Evolutionary conservation across 2,888 invertebrate genomes (phyloP).

Genomic region (Lasioglossum leucozonium): DNA sequence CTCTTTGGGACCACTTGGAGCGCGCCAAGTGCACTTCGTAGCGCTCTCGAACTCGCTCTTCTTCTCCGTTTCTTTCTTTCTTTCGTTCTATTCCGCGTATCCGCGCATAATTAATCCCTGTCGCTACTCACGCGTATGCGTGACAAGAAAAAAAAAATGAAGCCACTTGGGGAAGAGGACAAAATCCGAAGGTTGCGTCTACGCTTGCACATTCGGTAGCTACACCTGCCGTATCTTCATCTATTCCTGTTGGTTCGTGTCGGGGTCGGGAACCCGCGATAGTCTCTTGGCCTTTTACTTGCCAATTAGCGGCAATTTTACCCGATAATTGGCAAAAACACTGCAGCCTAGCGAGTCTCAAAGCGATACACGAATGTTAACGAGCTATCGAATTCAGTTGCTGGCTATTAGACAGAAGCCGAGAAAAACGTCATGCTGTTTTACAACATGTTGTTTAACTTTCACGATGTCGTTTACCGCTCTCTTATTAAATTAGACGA

Average conservation of each 20-base stretch:
- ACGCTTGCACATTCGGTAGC: neutral
- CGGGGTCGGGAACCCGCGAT: neutral
- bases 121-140: neutral
- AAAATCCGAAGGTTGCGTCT: constrained; percentile 8
- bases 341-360: neutral
- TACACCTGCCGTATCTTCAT: constrained; percentile 51
- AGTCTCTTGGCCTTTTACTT: neutral
- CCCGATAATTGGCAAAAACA: constrained; percentile 16
- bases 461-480: too few relatives aligned
- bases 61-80: neutral
- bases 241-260: constrained; percentile 4
- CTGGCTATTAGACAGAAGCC: neutral
- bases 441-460: neutral
- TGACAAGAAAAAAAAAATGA: neutral
- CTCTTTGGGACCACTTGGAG: constrained; percentile 55
- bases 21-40: constrained; percentile 29
- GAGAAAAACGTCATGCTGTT: neutral
- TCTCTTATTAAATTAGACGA: too few relatives aligned
- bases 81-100: constrained; percentile 43
- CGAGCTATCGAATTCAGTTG: neutral
- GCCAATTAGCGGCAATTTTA: neutral
- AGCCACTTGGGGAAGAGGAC: neutral
- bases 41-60: constrained; percentile 35
- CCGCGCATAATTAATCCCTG: constrained; percentile 53
- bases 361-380: neutral